Percentiles rank a stretch among this genome's conserved stretches.
These are phyloP conservation scores for Physocephala rufipes DNA, from an alignment of 2,888 invertebrate species.

Conservation along the genomic window DNA sequence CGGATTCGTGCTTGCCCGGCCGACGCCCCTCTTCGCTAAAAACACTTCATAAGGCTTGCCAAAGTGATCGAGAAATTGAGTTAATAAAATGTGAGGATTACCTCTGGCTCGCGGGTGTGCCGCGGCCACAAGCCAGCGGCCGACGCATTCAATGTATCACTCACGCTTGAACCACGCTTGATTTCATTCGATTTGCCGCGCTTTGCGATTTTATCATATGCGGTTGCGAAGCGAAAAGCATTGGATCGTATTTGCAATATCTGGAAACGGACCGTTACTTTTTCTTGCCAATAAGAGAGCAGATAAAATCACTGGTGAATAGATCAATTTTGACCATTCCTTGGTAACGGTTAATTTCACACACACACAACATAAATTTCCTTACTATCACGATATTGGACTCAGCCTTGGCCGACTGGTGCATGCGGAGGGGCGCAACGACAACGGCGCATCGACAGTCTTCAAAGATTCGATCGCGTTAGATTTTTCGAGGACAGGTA, in stretches of 20 bases:
- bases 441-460: neutral
- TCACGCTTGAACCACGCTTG: slow-evolving; percentile 22
- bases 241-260: neutral
- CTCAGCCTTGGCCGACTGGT: slow-evolving; percentile 9
- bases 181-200: slow-evolving; percentile 24
- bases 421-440: neutral
- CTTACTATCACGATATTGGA: slow-evolving; percentile 8
- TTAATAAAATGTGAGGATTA: slow-evolving; percentile 25
- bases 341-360: slow-evolving; percentile 18
- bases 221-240: slow-evolving; percentile 8
- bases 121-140: neutral
- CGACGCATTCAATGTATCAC: slow-evolving; percentile 25
- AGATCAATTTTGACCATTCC: slow-evolving; percentile 32
- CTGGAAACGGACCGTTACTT: no score
- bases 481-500: neutral
- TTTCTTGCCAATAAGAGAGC: neutral
- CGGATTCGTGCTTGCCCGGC: neutral
- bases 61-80: slow-evolving; percentile 6
- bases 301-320: slow-evolving; percentile 31
- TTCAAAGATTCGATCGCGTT: neutral
- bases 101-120: neutral
- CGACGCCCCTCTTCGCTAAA: slow-evolving; percentile 2
- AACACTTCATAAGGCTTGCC: neutral
- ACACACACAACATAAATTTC: slow-evolving; percentile 28
- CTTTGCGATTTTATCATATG: slow-evolving; percentile 21